Conservation (phyloP, 2,797 vertebrate genomes). For the Coregonus ussuriensis region DNA sequence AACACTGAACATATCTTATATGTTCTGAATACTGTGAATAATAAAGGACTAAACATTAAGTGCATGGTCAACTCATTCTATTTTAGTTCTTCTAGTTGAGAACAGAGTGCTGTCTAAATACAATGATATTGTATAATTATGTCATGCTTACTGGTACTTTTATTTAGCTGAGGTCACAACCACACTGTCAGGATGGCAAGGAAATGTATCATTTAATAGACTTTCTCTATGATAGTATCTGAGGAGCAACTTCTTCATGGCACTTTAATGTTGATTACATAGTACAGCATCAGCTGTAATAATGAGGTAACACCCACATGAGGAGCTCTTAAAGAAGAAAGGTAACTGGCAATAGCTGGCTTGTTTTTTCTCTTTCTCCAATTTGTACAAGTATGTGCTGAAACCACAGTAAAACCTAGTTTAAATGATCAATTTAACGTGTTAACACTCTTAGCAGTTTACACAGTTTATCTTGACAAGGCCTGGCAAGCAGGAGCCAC, state of each 20-base stretch:
- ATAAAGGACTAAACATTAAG: constrained; percentile 54
- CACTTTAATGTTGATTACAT: constrained; percentile 26
- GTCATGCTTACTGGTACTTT: not conserved
- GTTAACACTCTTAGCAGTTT: constrained; percentile 42
- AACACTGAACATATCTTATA: constrained; percentile 66
- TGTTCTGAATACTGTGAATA: constrained; percentile 46
- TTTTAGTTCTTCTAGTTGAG: not conserved
- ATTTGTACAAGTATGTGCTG: constrained; percentile 18
- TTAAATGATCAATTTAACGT: constrained; percentile 43
- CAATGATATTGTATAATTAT: not conserved
- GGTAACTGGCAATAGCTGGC: constrained; percentile 32
- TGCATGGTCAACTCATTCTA: constrained; percentile 60
- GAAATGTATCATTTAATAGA: constrained; percentile 53
- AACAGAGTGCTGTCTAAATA: not conserved
- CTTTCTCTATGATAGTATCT: constrained; percentile 17
- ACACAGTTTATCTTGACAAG: constrained; percentile 31
- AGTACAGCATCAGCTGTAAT: constrained; percentile 23
- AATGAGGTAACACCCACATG: constrained; percentile 58
- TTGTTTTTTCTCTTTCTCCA: constrained; percentile 3
- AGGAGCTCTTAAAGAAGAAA: constrained; percentile 24
- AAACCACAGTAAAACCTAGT: constrained; percentile 40
- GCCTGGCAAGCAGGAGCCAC: constrained; percentile 36
- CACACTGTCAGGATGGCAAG: not conserved
- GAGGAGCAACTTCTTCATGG: constrained; percentile 39
- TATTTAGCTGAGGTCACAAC: not conserved